Percentiles rank a stretch among this genome's conserved stretches.
phyloP scores from a whole-genome alignment of 2,113 vertebrate species.

The Tragelaphus imberbis region DNA sequence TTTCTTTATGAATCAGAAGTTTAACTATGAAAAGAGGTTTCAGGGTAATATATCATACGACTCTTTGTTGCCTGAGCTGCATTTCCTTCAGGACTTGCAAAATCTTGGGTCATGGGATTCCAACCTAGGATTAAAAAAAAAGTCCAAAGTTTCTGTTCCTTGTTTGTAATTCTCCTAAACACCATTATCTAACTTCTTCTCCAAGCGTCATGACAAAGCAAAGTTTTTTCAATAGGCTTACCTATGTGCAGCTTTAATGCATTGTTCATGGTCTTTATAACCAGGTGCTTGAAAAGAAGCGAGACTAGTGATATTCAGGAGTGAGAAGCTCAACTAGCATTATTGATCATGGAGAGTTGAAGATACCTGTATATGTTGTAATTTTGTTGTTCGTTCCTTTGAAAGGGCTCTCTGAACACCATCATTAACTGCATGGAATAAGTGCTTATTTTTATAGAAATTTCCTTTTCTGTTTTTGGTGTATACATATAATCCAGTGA shows the following conservation, averaged over 20 bases:
- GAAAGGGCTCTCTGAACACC: not conserved
- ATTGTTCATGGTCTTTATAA: not conserved
- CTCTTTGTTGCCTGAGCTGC: slow-evolving; percentile 68
- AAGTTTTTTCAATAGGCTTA: not conserved
- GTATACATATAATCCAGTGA: not conserved
- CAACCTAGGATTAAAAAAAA: slow-evolving; percentile 77
- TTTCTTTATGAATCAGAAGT: slow-evolving; percentile 71
- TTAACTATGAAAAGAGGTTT: slow-evolving; percentile 64
- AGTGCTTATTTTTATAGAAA: not conserved
- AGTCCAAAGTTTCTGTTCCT: slow-evolving; percentile 82
- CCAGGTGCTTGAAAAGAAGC: not conserved
- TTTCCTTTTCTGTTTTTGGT: not conserved
- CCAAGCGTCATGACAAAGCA: slow-evolving; percentile 65
- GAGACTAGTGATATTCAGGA: not conserved
- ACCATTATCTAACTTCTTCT: slow-evolving; percentile 73
- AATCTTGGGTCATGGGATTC: slow-evolving; percentile 82
- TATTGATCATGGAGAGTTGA: not conserved
- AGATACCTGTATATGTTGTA: not conserved
- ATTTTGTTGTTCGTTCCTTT: not conserved
- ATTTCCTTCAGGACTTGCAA: slow-evolving; percentile 82
- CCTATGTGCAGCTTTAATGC: slow-evolving; percentile 1
- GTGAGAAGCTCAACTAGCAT: not conserved
- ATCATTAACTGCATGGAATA: not conserved
- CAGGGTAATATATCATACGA: slow-evolving; percentile 79
- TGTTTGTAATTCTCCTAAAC: slow-evolving; percentile 76